These are phyloP conservation scores for Anomalospiza imberbis DNA, from an alignment of 2,797 vertebrate genomes.

Conservation along the genomic window DNA sequence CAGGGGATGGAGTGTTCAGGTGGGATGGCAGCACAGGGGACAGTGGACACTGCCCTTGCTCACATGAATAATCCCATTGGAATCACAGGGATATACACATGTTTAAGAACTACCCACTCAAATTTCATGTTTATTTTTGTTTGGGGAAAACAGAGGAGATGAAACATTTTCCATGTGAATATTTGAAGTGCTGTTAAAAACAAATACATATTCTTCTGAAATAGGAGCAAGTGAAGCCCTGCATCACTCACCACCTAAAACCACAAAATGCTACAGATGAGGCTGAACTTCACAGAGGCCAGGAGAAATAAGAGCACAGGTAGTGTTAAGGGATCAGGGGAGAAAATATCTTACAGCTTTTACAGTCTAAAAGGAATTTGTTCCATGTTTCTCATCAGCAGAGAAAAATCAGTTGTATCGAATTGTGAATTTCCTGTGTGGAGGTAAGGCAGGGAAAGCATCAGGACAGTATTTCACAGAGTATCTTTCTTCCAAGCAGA, in stretches of 20 bases:
- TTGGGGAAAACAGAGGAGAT: not conserved
- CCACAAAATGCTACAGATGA: not conserved
- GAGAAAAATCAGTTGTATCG: not conserved
- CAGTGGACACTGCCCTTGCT: not conserved
- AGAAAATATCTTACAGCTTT: not conserved
- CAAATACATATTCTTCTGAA: not conserved
- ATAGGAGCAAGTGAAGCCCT: not conserved
- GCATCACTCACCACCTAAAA: not conserved
- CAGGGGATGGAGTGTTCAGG: not conserved
- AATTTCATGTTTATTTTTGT: not conserved
- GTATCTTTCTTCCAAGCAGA: not conserved
- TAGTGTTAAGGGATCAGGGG: not conserved
- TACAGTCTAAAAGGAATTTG: not conserved
- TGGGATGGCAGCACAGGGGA: not conserved
- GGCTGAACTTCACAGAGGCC: not conserved
- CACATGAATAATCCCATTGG: not conserved
- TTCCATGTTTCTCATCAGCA: not conserved
- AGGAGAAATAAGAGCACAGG: not conserved
- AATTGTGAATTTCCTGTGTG: not conserved
- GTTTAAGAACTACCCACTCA: not conserved
- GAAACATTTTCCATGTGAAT: not conserved
- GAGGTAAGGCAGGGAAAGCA: not conserved
- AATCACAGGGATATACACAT: not conserved
- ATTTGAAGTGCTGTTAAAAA: not conserved
- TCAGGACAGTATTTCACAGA: not conserved